Evolutionary conservation across 2,797 vertebrate species (phyloP).

Genomic region (Lithobates sylvaticus): DNA sequence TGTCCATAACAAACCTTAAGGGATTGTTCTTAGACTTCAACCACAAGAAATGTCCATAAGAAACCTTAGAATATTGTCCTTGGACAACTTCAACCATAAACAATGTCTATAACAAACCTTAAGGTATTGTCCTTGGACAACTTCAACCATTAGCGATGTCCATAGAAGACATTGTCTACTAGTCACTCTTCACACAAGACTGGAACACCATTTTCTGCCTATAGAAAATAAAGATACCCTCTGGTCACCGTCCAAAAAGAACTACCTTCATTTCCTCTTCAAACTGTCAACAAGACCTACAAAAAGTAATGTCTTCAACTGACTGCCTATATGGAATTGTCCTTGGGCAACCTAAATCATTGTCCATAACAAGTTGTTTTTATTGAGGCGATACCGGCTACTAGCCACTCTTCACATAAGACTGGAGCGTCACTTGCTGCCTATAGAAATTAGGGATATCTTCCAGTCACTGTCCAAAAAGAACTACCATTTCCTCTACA

Average conservation of each 20-base stretch:
- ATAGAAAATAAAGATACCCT: background rate
- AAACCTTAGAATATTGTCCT: too few species aligned
- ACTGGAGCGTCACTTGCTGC: background rate
- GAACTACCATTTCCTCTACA: background rate
- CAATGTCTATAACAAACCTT: too few species aligned
- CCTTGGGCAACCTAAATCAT: background rate
- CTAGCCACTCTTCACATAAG: background rate
- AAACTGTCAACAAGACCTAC: background rate
- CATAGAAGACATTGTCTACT: background rate
- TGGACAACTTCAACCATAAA: too few species aligned
- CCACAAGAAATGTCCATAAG: too few species aligned
- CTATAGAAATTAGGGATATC: background rate
- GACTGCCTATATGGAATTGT: too few species aligned
- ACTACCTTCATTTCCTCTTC: background rate
- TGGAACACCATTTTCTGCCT: background rate
- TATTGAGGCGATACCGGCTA: background rate
- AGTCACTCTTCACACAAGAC: background rate
- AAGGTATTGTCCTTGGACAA: too few species aligned
- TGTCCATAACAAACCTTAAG: too few species aligned
- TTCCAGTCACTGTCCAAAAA: background rate
- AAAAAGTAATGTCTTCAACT: background rate
- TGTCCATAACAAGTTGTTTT: background rate
- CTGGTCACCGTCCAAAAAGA: background rate
- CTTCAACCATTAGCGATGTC: too few species aligned
- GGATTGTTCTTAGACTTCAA: too few species aligned